Percentiles rank a stretch among this genome's conserved stretches.
These are phyloP conservation scores for Halotydeus destructor DNA, from an alignment of 1,140 invertebrate genomes.

Conservation along the genomic window DNA sequence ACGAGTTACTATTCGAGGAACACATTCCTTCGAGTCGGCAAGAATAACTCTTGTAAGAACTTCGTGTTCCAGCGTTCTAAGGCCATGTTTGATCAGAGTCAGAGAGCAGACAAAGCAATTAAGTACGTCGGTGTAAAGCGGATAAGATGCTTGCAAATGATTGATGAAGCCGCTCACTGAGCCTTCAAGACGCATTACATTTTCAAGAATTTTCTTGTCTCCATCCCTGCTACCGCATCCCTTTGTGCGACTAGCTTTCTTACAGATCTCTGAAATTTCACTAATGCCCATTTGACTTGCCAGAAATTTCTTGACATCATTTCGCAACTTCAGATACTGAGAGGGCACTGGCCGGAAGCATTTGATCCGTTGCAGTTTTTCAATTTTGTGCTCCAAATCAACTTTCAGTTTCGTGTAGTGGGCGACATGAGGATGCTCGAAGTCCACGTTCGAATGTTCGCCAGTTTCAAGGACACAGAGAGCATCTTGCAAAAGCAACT, in stretches of 20 bases:
- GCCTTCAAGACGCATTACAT: not conserved
- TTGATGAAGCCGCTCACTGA: slow-evolving; percentile 7
- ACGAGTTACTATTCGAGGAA: too few species aligned
- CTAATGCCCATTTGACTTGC: too few species aligned
- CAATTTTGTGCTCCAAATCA: slow-evolving; percentile 2
- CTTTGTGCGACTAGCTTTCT: not conserved
- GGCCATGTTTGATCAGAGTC: too few species aligned
- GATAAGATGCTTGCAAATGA: slow-evolving; percentile 6
- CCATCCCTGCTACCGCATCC: not conserved
- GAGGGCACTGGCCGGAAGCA: not conserved
- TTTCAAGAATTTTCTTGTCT: not conserved
- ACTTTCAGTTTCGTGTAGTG: slow-evolving; percentile 1
- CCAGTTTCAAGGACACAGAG: slow-evolving; percentile 2
- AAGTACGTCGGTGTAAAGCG: slow-evolving; percentile 10
- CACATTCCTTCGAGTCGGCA: too few species aligned
- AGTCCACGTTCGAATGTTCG: not conserved
- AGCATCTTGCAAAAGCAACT: not conserved
- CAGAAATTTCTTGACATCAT: slow-evolving; percentile 9
- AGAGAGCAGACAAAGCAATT: too few species aligned
- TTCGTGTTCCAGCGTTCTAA: too few species aligned
- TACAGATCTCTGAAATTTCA: not conserved
- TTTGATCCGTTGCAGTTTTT: not conserved
- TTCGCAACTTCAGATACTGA: slow-evolving; percentile 8
- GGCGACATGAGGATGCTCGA: not conserved
- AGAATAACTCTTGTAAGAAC: too few species aligned